phyloP scores from a whole-genome alignment of 2,113 vertebrate species.

The Vireo altiloquus region DNA sequence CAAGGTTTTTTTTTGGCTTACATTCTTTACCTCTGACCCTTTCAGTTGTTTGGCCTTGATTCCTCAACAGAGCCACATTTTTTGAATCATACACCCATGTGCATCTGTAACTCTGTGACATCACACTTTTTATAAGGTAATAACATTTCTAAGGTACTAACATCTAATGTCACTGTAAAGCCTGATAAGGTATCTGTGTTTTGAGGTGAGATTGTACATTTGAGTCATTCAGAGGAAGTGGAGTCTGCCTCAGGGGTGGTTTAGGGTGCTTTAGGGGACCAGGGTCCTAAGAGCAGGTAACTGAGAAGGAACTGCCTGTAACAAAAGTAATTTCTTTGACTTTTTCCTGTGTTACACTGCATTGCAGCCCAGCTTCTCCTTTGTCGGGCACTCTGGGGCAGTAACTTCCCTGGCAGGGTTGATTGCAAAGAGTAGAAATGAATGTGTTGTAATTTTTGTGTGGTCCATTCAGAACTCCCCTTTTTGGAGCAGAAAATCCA shows the following conservation, averaged over 20 bases:
- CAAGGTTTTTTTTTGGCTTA: not conserved
- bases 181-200: not conserved
- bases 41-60: not conserved
- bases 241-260: not conserved
- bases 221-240: not conserved
- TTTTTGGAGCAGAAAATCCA: not conserved
- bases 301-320: not conserved
- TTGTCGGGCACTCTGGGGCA: not conserved
- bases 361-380: not conserved
- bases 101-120: not conserved
- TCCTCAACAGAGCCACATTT: not conserved
- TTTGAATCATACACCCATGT: not conserved
- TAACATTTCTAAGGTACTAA: not conserved
- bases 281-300: not conserved
- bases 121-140: not conserved
- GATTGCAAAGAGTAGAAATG: not conserved
- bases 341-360: not conserved
- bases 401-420: not conserved
- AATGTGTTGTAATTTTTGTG: not conserved
- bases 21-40: not conserved
- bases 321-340: not conserved
- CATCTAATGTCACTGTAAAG: not conserved
- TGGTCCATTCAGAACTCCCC: not conserved
- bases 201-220: not conserved
- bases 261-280: not conserved